These are phyloP conservation scores for Aphidius ervi DNA, from an alignment of 1,140 invertebrate genomes.

Conservation along the genomic window DNA sequence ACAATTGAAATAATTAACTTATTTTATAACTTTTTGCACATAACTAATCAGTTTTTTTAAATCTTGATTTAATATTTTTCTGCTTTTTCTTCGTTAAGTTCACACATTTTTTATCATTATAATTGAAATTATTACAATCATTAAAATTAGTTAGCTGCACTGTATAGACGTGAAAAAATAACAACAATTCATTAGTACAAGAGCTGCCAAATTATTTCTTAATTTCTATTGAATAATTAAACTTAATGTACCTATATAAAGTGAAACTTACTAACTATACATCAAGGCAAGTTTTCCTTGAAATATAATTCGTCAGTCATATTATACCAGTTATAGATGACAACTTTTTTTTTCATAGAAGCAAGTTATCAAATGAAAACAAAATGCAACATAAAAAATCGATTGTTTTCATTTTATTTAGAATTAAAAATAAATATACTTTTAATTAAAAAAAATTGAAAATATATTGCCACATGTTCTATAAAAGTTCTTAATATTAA, in stretches of 20 bases:
- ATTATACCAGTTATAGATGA: no score
- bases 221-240: not conserved
- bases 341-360: slow-evolving; percentile 25
- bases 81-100: not conserved
- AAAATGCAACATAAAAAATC: slow-evolving; percentile 1
- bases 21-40: not conserved
- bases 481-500: slow-evolving; percentile 52
- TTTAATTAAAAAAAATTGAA: slow-evolving; percentile 68
- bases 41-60: slow-evolving; percentile 14
- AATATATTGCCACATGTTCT: slow-evolving; percentile 70
- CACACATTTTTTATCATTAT: not conserved
- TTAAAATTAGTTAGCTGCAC: slow-evolving; percentile 5
- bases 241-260: not conserved
- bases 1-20: not conserved
- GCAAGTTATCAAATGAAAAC: slow-evolving; percentile 37
- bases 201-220: slow-evolving; percentile 47
- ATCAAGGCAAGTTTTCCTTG: no score
- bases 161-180: slow-evolving; percentile 32
- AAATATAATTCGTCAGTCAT: no score
- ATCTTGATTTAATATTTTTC: no score
- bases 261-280: no score
- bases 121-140: not conserved
- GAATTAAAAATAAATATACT: slow-evolving; percentile 50
- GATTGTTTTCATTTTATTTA: slow-evolving; percentile 32
- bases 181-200: slow-evolving; percentile 46